Evolutionary conservation across 1,140 invertebrate genomes (phyloP), one percentile per base, ranked within the genome.

Genomic region (Melipona quadrifasciata): DNA sequence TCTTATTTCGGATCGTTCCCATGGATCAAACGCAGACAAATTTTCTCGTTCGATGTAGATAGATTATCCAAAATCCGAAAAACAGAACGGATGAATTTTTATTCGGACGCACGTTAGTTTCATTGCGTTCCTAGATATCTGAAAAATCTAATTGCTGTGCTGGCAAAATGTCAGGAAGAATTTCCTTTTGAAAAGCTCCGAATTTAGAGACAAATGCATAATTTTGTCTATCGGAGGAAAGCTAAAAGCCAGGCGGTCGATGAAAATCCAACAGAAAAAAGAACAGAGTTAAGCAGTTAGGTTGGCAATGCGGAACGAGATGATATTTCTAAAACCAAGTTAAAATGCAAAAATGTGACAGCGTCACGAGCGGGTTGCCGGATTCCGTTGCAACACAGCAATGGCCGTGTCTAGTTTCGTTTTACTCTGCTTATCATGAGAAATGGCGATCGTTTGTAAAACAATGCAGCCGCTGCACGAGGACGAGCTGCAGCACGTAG

Each of bases 401-500:
- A 88, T 86, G 89, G 89, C 77, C 81, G 84, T 81, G 89, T 89
- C 87, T 90, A 91, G 90, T 87, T 91, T 92, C 89, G 89, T 92
- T 93, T 93, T 92, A 93, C 90, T 92, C 90, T 91, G 90, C 89
- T 92, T 93, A 93, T 92, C 92, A 91, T 92, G 92, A 93, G 92
- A 92, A 92, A 93, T 91, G 91, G 87, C 86, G 89, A 90, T 86
- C 92, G 91, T 92, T 93, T 92, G 92, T 92, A 91, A 93, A 93
- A 91, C 89, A 91, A 93, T 93, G 92, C 89, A 90, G 82, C 87
- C 88, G 90, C 88, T 88, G 80, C 86, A 79, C 88, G 87, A 86
- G 90, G 75, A 82, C 77, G 87, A 90, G 73, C 86, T 86, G 85
- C 83, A 84, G 90, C 91, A 92, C 91, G 93, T 94, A 94, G 93